Evolutionary conservation across 2,113 vertebrate genomes (phyloP).

Genomic region (Charadrius vociferus): DNA sequence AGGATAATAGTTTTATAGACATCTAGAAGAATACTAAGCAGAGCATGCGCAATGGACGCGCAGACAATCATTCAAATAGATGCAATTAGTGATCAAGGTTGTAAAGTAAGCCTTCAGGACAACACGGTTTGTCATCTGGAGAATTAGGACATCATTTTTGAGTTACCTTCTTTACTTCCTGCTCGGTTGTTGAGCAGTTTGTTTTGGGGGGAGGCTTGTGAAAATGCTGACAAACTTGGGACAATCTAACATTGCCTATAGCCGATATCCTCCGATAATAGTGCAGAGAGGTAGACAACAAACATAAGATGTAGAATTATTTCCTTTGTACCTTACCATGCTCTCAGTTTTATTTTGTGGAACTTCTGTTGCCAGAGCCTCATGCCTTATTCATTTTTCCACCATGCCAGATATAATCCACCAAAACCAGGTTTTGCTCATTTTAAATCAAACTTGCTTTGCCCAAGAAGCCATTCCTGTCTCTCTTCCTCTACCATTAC

Average conservation of each 20-base stretch:
- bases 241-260: background rate
- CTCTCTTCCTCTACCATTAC: background rate
- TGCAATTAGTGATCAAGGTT: background rate
- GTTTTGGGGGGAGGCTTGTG: background rate
- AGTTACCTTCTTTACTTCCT: background rate
- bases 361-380: background rate
- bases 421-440: background rate
- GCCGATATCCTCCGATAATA: background rate
- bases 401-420: background rate
- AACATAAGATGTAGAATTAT: background rate
- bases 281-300: background rate
- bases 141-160: background rate
- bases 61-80: background rate
- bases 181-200: background rate
- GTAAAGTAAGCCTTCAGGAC: background rate
- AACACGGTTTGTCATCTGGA: background rate
- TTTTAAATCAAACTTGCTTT: background rate
- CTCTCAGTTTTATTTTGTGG: background rate
- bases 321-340: background rate
- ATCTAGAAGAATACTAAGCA: background rate
- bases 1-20: constrained; percentile 9
- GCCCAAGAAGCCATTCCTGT: background rate
- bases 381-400: background rate
- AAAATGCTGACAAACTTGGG: background rate
- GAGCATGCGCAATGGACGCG: background rate